phyloP scores from a whole-genome alignment of 2,888 invertebrate genomes.

The Amphipoea oculea region DNA sequence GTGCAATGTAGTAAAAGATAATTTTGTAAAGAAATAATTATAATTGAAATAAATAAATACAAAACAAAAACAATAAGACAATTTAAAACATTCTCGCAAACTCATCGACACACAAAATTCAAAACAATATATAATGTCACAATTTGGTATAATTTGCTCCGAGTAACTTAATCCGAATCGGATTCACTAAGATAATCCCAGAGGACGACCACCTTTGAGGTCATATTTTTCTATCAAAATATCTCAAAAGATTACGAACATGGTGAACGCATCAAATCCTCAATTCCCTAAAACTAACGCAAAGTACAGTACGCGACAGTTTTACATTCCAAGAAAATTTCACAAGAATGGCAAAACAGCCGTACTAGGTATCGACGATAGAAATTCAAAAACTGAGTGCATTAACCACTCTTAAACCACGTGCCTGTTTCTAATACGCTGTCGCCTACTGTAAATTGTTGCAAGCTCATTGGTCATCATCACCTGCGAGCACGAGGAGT shows the following conservation, averaged over 20 bases:
- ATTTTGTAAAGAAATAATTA: conserved; percentile 39
- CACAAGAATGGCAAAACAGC: conserved; percentile 6
- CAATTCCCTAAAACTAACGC: neutral
- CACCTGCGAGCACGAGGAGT: conserved; percentile 75
- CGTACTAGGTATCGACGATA: too few relatives aligned
- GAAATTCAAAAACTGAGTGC: neutral
- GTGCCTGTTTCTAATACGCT: conserved; percentile 1
- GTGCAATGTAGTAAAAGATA: conserved; percentile 33
- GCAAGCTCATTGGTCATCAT: conserved; percentile 33
- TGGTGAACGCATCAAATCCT: conserved; percentile 7
- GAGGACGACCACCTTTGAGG: neutral
- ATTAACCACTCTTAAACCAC: neutral
- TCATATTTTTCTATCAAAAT: conserved; percentile 1
- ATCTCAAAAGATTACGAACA: conserved; percentile 12
- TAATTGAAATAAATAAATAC: conserved; percentile 43
- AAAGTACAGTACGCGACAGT: neutral
- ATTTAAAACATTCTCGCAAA: conserved; percentile 51
- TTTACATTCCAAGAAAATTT: conserved; percentile 26
- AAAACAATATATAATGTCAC: neutral
- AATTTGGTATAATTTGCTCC: conserved; percentile 11
- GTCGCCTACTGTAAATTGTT: neutral
- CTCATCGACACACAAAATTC: conserved; percentile 4
- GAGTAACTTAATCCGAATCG: neutral
- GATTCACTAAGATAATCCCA: neutral
- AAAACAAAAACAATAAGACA: conserved; percentile 37